These are phyloP conservation scores for Cryptoprocta ferox DNA, from an alignment of 2,797 vertebrate genomes.

Conservation along the genomic window DNA sequence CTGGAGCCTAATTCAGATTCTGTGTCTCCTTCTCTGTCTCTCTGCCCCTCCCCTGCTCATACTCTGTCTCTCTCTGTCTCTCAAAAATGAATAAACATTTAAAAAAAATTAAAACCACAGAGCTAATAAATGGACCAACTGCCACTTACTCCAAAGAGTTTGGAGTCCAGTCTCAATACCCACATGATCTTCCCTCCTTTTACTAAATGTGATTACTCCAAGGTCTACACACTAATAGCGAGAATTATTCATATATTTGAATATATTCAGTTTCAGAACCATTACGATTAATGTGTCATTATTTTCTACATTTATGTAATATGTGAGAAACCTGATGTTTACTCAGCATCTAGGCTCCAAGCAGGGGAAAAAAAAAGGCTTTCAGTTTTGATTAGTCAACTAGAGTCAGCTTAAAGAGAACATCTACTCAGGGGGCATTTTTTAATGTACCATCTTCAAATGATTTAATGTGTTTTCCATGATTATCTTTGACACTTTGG, in stretches of 20 bases:
- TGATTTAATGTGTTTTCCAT: slow-evolving; percentile 78
- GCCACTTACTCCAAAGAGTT: not conserved
- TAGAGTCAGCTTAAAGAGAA: slow-evolving; percentile 62
- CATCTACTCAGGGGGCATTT: slow-evolving; percentile 63
- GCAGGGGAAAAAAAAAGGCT: not conserved
- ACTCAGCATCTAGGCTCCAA: slow-evolving; percentile 55
- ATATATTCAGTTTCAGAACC: slow-evolving; percentile 5
- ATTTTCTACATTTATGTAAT: slow-evolving; percentile 55
- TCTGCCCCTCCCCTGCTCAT: too few species aligned
- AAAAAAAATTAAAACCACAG: not conserved
- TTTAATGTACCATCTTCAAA: slow-evolving; percentile 69
- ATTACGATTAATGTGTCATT: not conserved
- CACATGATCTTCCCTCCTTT: not conserved
- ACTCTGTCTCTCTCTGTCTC: too few species aligned
- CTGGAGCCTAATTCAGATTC: too few species aligned
- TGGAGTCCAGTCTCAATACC: not conserved
- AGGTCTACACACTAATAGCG: not conserved
- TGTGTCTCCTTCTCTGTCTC: too few species aligned
- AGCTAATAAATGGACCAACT: not conserved
- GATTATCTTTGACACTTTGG: slow-evolving; percentile 82
- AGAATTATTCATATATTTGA: slow-evolving; percentile 11
- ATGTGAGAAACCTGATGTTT: slow-evolving; percentile 46
- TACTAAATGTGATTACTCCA: not conserved
- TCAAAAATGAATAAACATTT: too few species aligned
- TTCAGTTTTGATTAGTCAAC: slow-evolving; percentile 71